Conservation (phyloP, 2,113 vertebrate genomes). For the Hyperoodon ampullatus region DNA sequence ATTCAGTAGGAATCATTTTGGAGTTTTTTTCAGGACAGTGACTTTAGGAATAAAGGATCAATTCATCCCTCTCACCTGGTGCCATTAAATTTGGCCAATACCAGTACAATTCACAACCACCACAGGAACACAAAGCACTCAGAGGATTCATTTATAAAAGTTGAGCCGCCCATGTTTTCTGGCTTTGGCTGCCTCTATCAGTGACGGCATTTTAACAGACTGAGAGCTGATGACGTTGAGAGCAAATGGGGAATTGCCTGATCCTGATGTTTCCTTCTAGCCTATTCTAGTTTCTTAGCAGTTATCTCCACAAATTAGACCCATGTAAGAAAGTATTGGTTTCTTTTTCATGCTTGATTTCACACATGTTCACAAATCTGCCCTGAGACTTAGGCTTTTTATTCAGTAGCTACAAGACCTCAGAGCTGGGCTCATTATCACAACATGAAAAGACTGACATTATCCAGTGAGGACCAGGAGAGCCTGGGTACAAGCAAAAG, state of each 20-base stretch:
- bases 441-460: background rate
- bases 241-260: slow-evolving; percentile 69
- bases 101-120: background rate
- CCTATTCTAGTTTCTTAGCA: slow-evolving; percentile 80
- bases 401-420: slow-evolving; percentile 36
- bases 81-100: background rate
- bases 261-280: slow-evolving; percentile 76
- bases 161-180: background rate
- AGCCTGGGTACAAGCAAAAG: background rate
- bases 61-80: background rate
- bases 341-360: slow-evolving; percentile 72
- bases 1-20: background rate
- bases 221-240: slow-evolving; percentile 70
- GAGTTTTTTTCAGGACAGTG: background rate
- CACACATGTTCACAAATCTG: slow-evolving; percentile 63
- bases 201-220: slow-evolving; percentile 65
- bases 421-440: slow-evolving; percentile 30
- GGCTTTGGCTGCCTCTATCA: slow-evolving; percentile 44
- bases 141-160: background rate
- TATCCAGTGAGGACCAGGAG: background rate
- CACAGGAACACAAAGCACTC: background rate
- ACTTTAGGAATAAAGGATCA: background rate
- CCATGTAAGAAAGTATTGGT: slow-evolving; percentile 49
- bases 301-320: slow-evolving; percentile 79
- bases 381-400: slow-evolving; percentile 55